Evolutionary conservation across 2,888 invertebrate species (phyloP), one percentile per base, ranked within the genome.

Genomic region (Proisotoma minuta): DNA sequence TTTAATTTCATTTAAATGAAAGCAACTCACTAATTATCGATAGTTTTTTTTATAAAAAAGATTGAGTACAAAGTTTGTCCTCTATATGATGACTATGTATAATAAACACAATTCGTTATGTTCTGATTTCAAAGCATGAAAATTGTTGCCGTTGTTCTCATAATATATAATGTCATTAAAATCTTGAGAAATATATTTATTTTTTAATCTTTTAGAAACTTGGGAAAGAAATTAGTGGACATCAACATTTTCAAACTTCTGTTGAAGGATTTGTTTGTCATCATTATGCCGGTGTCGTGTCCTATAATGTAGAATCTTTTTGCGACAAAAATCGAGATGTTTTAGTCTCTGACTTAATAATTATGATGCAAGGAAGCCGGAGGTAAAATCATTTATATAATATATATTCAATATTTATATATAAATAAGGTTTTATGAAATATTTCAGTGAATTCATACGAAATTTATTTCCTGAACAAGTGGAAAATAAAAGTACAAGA

Each of bases 241-340:
- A 85, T 75, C 81, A 81, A 49, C 85, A 86, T 75, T 86, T 81
- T 75, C 81, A 82, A 70, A 78, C 77, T 24, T 79, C 80, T 49
- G 79, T 78, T 59, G 79, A 80, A 27, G 82, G 82, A 47, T 86
- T 86, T 74, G 77, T 83, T 24, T 80, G 86, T 62, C 82, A 82
- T 67, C 86, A 86, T 75, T 86, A 86, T 75, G 86, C 86, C 22
- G 86, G 86, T n/a, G 82, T 83, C 75, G 85, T 85, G 47, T 78
- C 77, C 59, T 86, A 87, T 76, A 81, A 82, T 70, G 82, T 82
- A 8, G 82, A 83, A 26, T 84, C 84, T 15, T 86, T 86, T 75
- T 86, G 85, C 77, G 86, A 86, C 74, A 80, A 83, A 71, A 86
- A 86, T 77, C 79, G 85, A 34, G 86, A 86, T 76, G 84, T 85